Conservation (phyloP, 2,797 vertebrate species). For the Enteromius afrohamiltoni region DNA sequence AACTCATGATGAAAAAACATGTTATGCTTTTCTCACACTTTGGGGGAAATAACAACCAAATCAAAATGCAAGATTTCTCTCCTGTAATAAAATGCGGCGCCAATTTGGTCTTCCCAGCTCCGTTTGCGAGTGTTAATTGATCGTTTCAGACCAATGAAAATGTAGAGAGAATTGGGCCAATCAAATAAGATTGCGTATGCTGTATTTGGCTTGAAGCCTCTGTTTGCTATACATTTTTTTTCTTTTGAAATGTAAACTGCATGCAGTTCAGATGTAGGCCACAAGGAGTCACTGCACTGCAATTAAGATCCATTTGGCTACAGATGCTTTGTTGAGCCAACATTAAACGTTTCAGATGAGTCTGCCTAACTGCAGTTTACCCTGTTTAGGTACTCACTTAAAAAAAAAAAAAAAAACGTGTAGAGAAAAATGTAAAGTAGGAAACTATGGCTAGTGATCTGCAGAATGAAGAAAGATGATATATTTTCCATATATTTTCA, state of each 20-base stretch:
- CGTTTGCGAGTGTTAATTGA: constrained; percentile 78
- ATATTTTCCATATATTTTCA: background rate
- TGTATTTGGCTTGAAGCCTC: constrained; percentile 59
- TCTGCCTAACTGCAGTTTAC: constrained; percentile 11
- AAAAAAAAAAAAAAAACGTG: background rate
- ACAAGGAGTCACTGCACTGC: constrained; percentile 72
- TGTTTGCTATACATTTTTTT: constrained; percentile 31
- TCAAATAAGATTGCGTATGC: constrained; percentile 69
- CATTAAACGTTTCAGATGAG: constrained; percentile 25
- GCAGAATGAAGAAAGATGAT: background rate
- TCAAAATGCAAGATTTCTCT: constrained; percentile 74
- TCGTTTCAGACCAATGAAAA: constrained; percentile 72
- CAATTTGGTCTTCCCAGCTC: constrained; percentile 73
- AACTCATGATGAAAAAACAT: constrained; percentile 49
- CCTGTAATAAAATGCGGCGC: constrained; percentile 77
- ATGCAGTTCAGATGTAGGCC: constrained; percentile 42
- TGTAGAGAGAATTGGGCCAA: constrained; percentile 70
- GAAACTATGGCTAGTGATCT: background rate
- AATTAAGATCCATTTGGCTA: constrained; percentile 51
- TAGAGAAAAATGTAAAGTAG: background rate
- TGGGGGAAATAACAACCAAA: constrained; percentile 66
- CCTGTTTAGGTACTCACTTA: background rate
- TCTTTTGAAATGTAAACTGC: constrained; percentile 12
- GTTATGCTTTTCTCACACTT: constrained; percentile 52
- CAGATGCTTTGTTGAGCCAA: constrained; percentile 34